Conservation (phyloP, 2,797 vertebrate species). For the Enteromius paludinosus region DNA sequence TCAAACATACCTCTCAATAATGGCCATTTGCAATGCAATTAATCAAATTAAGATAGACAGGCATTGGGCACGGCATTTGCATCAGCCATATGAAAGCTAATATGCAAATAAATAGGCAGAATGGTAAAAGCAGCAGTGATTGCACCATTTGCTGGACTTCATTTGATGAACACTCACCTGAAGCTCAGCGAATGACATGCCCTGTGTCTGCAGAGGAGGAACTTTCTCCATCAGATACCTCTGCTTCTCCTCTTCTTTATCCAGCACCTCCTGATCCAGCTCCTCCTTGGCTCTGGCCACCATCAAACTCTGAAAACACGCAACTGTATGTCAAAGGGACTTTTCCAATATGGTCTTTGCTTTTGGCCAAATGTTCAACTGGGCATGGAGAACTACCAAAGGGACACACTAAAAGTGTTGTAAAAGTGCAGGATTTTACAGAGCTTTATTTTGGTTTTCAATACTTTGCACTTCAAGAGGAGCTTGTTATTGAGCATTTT, state of each 20-base stretch:
- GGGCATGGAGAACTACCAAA: background rate
- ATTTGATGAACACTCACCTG: constrained; percentile 74
- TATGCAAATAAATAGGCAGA: background rate
- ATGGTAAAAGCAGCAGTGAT: background rate
- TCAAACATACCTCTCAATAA: background rate
- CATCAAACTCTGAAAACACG: constrained; percentile 87
- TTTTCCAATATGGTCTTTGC: background rate
- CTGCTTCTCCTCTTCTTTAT: constrained; percentile 88
- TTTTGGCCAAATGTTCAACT: background rate
- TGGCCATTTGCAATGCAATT: background rate
- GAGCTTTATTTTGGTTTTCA: background rate
- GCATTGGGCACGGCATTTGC: constrained; percentile 5
- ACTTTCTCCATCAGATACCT: constrained; percentile 86
- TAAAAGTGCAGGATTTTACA: background rate
- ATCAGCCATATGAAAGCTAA: background rate
- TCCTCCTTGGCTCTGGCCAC: constrained; percentile 91
- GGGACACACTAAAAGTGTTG: background rate
- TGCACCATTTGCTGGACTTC: background rate
- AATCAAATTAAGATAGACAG: constrained; percentile 26
- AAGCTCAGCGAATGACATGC: constrained; percentile 83
- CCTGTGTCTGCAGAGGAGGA: constrained; percentile 72
- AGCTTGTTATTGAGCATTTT: background rate
- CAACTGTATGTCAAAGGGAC: background rate
- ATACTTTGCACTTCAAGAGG: background rate
- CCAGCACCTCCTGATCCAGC: constrained; percentile 88